Conservation (phyloP, 2,113 vertebrate species). For the Cairina moschata region DNA sequence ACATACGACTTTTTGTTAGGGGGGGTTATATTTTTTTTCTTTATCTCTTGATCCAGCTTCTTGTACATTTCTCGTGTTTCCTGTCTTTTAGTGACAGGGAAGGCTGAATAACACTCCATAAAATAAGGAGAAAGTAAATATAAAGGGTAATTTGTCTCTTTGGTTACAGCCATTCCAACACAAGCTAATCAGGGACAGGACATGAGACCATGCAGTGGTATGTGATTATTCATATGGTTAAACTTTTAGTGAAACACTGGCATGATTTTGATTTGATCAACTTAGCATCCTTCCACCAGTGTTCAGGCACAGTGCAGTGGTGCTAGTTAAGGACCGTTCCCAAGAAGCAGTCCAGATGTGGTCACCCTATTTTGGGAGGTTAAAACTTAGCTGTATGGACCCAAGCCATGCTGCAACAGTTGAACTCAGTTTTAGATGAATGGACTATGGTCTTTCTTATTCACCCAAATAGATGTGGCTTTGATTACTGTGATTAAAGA, state of each 20-base stretch:
- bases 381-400: neutral
- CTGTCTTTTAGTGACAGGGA: neutral
- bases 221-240: neutral
- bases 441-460: neutral
- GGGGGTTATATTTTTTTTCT: neutral
- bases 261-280: neutral
- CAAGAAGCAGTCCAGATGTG: neutral
- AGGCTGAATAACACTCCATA: neutral
- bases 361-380: neutral
- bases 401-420: neutral
- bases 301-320: neutral
- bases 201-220: neutral
- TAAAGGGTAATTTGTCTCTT: neutral
- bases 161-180: neutral
- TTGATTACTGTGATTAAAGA: neutral
- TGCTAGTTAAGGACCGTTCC: neutral
- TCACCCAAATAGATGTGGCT: neutral
- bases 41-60: neutral
- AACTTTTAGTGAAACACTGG: neutral
- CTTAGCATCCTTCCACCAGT: neutral
- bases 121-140: neutral
- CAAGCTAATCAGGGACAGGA: neutral
- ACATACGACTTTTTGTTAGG: neutral
- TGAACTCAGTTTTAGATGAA: neutral
- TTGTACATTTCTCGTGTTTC: neutral